Conservation (phyloP, 2,888 invertebrate genomes). For the Psylliodes chrysocephalus region DNA sequence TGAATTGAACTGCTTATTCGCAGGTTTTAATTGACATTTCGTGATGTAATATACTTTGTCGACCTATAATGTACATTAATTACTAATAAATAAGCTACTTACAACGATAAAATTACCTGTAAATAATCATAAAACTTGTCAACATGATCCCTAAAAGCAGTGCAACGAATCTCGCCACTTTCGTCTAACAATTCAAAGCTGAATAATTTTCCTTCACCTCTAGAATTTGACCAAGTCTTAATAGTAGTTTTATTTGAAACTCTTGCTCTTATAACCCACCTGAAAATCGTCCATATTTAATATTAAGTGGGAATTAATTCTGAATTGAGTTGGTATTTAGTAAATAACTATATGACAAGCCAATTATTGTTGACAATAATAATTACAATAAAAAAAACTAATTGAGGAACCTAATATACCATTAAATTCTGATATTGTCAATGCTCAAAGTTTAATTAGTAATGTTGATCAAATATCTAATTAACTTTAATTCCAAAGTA, state of each 20-base stretch:
- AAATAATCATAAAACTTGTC: conserved; percentile 91
- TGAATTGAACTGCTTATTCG: conserved; percentile 88
- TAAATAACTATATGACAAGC: too few relatives aligned
- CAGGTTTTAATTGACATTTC: conserved; percentile 86
- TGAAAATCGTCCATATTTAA: too few relatives aligned
- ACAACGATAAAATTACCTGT: too few relatives aligned
- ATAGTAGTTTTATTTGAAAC: conserved; percentile 85
- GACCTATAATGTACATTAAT: conserved; percentile 56
- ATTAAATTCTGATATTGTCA: too few relatives aligned
- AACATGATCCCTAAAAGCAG: conserved; percentile 87
- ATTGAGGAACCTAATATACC: too few relatives aligned
- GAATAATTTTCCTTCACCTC: conserved; percentile 94
- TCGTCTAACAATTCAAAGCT: conserved; percentile 93
- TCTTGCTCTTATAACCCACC: conserved; percentile 92
- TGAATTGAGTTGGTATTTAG: too few relatives aligned
- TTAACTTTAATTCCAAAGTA: too few relatives aligned
- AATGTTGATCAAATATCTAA: too few relatives aligned
- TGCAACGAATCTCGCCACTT: conserved; percentile 91
- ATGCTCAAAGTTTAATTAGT: too few relatives aligned
- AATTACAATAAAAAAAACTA: too few relatives aligned
- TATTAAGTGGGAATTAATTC: too few relatives aligned
- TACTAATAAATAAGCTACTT: background rate
- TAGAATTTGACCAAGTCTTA: conserved; percentile 90
- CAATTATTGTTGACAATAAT: too few relatives aligned
- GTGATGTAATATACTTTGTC: conserved; percentile 90